These are phyloP conservation scores for Helicolenus hilgendorfi DNA, from an alignment of 2,797 vertebrate genomes.

Conservation along the genomic window DNA sequence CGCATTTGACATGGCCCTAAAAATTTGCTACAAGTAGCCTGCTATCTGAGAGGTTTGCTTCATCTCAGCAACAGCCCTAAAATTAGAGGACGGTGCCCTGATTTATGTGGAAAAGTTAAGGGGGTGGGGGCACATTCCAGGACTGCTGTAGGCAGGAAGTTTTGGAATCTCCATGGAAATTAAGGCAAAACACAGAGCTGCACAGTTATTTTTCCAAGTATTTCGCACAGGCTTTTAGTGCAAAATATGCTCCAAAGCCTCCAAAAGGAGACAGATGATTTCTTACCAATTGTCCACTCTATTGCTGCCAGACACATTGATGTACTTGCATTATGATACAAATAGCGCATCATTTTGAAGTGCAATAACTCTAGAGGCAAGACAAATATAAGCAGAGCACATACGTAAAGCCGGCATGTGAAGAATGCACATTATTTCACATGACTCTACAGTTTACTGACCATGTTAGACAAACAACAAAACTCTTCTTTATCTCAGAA, in stretches of 20 bases:
- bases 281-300: slow-evolving; percentile 46
- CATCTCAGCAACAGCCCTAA: slow-evolving; percentile 63
- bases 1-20: not conserved
- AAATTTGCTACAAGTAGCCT: slow-evolving; percentile 11
- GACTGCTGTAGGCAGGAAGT: slow-evolving; percentile 87
- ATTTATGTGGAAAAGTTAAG: slow-evolving; percentile 86
- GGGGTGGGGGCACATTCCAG: slow-evolving; percentile 85
- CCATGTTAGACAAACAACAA: not conserved
- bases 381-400: not conserved
- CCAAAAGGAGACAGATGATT: slow-evolving; percentile 53
- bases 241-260: slow-evolving; percentile 67
- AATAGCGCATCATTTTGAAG: not conserved
- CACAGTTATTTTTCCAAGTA: slow-evolving; percentile 83
- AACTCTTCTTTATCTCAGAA: not conserved
- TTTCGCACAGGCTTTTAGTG: slow-evolving; percentile 73
- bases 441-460: not conserved
- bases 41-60: slow-evolving; percentile 55
- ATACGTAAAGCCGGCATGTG: not conserved
- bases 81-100: slow-evolving; percentile 80
- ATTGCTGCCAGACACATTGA: slow-evolving; percentile 32
- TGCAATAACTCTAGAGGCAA: not conserved
- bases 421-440: slow-evolving; percentile 19
- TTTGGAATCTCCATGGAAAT: slow-evolving; percentile 91
- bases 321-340: slow-evolving; percentile 38
- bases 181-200: slow-evolving; percentile 86